These are phyloP conservation scores for Tringa solitaria DNA, from an alignment of 2,113 vertebrate genomes.

Conservation along the genomic window DNA sequence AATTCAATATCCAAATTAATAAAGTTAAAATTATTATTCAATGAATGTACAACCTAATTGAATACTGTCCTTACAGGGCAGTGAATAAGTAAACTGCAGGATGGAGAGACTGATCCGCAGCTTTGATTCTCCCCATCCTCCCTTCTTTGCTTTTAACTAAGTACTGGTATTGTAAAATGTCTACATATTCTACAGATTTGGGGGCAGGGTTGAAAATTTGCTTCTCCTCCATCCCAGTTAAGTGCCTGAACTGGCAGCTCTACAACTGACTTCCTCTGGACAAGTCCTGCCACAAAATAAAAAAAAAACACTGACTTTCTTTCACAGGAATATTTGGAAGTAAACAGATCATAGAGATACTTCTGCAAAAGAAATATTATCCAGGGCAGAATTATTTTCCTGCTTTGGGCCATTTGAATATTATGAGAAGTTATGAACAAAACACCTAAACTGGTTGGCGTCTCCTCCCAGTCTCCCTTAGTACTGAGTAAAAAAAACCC, in stretches of 20 bases:
- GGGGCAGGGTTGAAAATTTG: neutral
- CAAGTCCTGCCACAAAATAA: accelerated
- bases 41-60: neutral
- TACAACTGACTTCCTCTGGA: neutral
- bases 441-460: neutral
- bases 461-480: neutral
- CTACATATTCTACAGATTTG: neutral
- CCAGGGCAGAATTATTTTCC: neutral
- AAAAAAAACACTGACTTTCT: neutral
- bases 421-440: neutral
- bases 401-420: neutral
- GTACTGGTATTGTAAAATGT: neutral
- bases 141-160: neutral
- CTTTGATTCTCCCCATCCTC: neutral
- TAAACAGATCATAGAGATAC: neutral
- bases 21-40: neutral
- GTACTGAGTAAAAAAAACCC: accelerated
- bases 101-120: neutral
- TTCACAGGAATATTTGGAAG: neutral
- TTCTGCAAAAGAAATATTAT: neutral
- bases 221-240: neutral
- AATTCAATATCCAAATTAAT: neutral
- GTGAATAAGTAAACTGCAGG: neutral
- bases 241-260: neutral
- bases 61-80: neutral